Evolutionary conservation across 2,888 invertebrate species (phyloP).

Genomic region (Candidula unifasciata): DNA sequence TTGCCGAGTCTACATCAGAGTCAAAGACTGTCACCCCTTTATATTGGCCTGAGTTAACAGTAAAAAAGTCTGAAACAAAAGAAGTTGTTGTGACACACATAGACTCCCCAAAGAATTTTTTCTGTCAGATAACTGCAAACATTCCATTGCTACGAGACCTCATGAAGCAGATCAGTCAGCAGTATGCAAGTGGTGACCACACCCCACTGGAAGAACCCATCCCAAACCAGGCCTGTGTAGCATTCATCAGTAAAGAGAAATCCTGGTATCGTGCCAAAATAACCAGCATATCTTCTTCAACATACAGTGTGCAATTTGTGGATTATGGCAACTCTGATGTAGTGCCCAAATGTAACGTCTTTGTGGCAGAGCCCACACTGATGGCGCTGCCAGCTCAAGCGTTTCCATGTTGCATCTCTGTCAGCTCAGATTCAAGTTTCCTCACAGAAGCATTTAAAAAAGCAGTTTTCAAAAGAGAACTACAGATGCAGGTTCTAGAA

Average conservation of each 20-base stretch:
- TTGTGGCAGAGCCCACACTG: slow-evolving; percentile 51
- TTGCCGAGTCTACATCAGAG: slow-evolving; percentile 14
- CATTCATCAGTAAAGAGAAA: slow-evolving; percentile 65
- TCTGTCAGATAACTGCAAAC: slow-evolving; percentile 54
- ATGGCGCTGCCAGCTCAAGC: slow-evolving; percentile 52
- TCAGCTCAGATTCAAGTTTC: slow-evolving; percentile 18
- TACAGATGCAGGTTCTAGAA: slow-evolving; percentile 55
- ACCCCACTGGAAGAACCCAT: slow-evolving; percentile 15
- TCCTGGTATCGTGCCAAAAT: slow-evolving; percentile 70
- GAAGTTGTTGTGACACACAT: slow-evolving; percentile 56
- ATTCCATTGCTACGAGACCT: slow-evolving; percentile 41
- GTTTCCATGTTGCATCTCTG: slow-evolving; percentile 56
- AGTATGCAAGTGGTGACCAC: slow-evolving; percentile 27
- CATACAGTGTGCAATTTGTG: slow-evolving; percentile 47
- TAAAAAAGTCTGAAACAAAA: slow-evolving; percentile 16
- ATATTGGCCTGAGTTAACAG: not conserved
- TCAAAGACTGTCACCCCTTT: slow-evolving; percentile 17
- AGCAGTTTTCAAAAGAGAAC: slow-evolving; percentile 59
- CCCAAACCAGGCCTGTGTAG: slow-evolving; percentile 59
- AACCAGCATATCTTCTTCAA: slow-evolving; percentile 47
- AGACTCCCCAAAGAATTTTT: slow-evolving; percentile 56
- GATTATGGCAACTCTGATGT: slow-evolving; percentile 73
- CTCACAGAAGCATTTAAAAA: slow-evolving; percentile 56
- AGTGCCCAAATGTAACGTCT: slow-evolving; percentile 47
- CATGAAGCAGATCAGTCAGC: slow-evolving; percentile 46